Evolutionary conservation across 2,888 invertebrate species (phyloP), one percentile per base, ranked within the genome.

Genomic region (Thecophora atra): DNA sequence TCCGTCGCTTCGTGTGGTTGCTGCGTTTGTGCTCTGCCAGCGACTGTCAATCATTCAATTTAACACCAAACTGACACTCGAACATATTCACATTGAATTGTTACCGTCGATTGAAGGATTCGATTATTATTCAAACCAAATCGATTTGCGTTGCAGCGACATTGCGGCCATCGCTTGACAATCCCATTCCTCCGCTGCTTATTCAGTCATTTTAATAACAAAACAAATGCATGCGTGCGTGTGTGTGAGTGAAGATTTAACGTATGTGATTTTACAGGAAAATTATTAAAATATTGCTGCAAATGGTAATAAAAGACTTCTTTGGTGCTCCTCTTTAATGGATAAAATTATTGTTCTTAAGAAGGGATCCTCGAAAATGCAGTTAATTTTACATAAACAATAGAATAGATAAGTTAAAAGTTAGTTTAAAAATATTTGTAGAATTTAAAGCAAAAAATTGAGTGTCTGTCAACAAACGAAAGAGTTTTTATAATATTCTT

Each of bases 11-110:
- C 17, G 15, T 51, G 51, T n/a, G 51, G 1, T 51, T 5, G 17
- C 17, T 51, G 11, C 51, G 17, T 15, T n/a, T 51, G 13, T n/a
- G 15, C 17, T 8, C 13, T 51, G 19, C 51, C 1, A 3, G 19
- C 51, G 51, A n/a, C 17, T 51, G 51, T 51, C 51, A 51, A 51
- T 51, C 51, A n/a, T 51, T 51, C 51, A 51, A 51, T 51, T 51
- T n/a, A 51, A n/a, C 51, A 51, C 51, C 51, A 51, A 51, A 51
- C 51, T n/a, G 51, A 51, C 15, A 51, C 51, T n/a, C 13, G 6
- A 51, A 15, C 51, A n/a, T 5, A 21, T 54, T 54, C 21, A 52
- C 52, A 19, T 21, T n/a, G 54, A 54, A 54, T 21, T 21, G 54
- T 54, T n/a, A 54, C 21, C 24, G 19, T 1, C 54, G 3, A 54